These are phyloP conservation scores for Acanthurus leucopareius DNA, from an alignment of 2,797 vertebrate genomes.

Conservation along the genomic window DNA sequence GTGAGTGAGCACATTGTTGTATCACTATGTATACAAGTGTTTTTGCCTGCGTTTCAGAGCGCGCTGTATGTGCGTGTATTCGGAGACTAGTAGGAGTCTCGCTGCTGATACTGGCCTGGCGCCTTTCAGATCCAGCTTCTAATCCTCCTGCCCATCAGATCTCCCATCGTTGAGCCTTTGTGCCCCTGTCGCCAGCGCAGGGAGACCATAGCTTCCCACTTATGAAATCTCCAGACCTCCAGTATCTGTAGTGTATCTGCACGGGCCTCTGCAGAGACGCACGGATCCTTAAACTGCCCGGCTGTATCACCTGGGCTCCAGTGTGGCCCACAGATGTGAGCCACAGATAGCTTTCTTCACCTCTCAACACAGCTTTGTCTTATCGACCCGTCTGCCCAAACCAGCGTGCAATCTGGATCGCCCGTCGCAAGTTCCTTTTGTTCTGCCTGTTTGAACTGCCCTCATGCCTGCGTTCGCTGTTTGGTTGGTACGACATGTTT, in stretches of 20 bases:
- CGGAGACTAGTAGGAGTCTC: conserved; percentile 82
- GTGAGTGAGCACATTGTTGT: conserved; percentile 55
- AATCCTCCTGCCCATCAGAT: conserved; percentile 88
- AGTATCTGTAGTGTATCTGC: conserved; percentile 79
- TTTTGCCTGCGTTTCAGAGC: conserved; percentile 36
- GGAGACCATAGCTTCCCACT: conserved; percentile 72
- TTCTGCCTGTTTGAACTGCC: conserved; percentile 79
- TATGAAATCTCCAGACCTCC: conserved; percentile 83
- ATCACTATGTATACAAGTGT: conserved; percentile 34
- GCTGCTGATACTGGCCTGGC: conserved; percentile 85
- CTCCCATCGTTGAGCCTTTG: conserved; percentile 80
- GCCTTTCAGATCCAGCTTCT: conserved; percentile 87
- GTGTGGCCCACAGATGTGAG: conserved; percentile 83
- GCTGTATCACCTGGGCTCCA: conserved; percentile 80
- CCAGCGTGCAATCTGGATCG: conserved; percentile 77
- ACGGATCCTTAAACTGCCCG: conserved; percentile 70
- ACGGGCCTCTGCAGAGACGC: conserved; percentile 63
- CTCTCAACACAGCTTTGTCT: conserved; percentile 85
- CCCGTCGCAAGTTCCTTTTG: conserved; percentile 75
- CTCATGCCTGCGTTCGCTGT: conserved; percentile 70
- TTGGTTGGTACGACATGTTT: conserved; percentile 54
- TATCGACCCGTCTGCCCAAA: conserved; percentile 79
- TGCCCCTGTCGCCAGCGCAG: conserved; percentile 72
- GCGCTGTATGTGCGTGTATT: conserved; percentile 47
- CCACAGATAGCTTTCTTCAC: conserved; percentile 84